Conservation (phyloP, 2,888 invertebrate species). For the Junonia oenone region DNA sequence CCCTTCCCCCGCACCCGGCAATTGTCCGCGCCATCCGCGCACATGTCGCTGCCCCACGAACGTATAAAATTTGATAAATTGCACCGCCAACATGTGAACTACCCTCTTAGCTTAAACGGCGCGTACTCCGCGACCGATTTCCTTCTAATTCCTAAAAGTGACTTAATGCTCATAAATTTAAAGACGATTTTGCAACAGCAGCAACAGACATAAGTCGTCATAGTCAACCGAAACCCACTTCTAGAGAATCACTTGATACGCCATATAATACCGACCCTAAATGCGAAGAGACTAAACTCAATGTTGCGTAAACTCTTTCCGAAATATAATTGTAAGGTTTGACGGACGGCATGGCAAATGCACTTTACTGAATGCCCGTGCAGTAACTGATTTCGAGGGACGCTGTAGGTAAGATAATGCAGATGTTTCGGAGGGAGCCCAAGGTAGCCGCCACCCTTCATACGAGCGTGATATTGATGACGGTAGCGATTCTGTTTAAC, state of each 20-base stretch:
- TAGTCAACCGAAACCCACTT: constrained; percentile 47
- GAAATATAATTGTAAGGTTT: constrained; percentile 57
- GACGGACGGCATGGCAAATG: constrained; percentile 66
- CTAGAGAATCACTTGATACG: constrained; percentile 29
- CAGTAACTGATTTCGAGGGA: constrained; percentile 66
- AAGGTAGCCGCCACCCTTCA: constrained; percentile 33
- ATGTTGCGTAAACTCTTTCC: constrained; percentile 30
- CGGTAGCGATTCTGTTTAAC: constrained; percentile 62
- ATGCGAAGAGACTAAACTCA: constrained; percentile 27
- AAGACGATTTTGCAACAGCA: constrained; percentile 31
- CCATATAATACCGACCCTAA: constrained; percentile 33
- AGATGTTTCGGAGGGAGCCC: constrained; percentile 55
- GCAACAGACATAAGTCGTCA: constrained; percentile 51
- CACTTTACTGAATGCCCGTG: constrained; percentile 71
- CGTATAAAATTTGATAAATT: constrained; percentile 78
- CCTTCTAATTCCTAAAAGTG: constrained; percentile 30
- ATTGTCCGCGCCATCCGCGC: constrained; percentile 67
- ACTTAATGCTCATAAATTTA: constrained; percentile 30
- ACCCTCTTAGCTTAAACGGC: constrained; percentile 76
- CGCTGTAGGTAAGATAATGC: constrained; percentile 71
- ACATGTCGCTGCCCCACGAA: constrained; percentile 70
- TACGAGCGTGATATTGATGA: constrained; percentile 54
- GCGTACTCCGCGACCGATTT: constrained; percentile 42
- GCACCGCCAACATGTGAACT: constrained; percentile 76
- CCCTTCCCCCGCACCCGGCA: constrained; percentile 47